Evolutionary conservation across 2,797 vertebrate genomes (phyloP).

Genomic region (Hypotaenidia okinawae): DNA sequence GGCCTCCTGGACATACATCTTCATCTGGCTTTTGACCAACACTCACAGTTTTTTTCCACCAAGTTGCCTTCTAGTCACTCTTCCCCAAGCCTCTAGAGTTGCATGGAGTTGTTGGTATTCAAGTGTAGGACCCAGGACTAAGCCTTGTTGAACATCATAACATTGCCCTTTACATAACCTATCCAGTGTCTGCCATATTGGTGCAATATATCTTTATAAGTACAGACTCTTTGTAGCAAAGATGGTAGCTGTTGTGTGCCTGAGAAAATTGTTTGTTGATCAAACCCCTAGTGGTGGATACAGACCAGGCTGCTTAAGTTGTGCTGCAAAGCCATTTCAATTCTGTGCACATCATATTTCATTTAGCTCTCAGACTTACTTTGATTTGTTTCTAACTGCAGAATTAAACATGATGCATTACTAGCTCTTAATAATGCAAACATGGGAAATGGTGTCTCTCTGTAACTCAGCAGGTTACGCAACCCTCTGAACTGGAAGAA

Average conservation of each 20-base stretch:
- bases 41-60: too few species aligned
- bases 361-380: background rate
- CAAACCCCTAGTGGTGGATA: background rate
- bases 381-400: background rate
- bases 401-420: background rate
- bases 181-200: background rate
- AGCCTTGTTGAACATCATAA: background rate
- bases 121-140: fast-evolving
- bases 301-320: background rate
- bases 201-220: background rate
- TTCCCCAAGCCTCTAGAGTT: background rate
- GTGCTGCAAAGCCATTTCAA: background rate
- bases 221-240: background rate
- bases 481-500: background rate
- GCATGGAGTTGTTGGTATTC: too few species aligned
- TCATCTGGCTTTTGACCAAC: too few species aligned
- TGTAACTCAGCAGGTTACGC: background rate
- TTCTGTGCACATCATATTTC: background rate
- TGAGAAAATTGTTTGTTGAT: background rate
- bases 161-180: background rate
- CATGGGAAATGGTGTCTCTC: background rate
- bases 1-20: too few species aligned
- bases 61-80: too few species aligned
- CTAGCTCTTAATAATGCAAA: background rate
- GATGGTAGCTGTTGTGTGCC: background rate